A percentile compares a stretch with the other conserved stretches of the same genome.
These are phyloP conservation scores for Picathartes gymnocephalus DNA, from an alignment of 2,113 vertebrate genomes.

Conservation along the genomic window DNA sequence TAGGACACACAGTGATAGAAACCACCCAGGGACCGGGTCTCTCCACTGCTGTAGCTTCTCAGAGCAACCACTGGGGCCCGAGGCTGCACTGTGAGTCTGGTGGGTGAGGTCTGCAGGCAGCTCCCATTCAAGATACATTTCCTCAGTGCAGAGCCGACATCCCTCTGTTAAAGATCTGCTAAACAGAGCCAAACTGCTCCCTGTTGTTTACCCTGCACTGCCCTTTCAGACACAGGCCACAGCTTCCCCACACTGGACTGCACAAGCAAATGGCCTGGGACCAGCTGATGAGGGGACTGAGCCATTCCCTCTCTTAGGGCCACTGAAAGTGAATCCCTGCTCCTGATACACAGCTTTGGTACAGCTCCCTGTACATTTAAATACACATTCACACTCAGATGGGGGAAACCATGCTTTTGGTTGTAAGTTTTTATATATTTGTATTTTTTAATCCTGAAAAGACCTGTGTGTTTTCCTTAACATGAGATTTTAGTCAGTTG, in stretches of 20 bases:
- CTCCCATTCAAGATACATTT: background rate
- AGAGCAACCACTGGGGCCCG: background rate
- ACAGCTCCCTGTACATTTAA: background rate
- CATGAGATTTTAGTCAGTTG: background rate
- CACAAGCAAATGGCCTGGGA: background rate
- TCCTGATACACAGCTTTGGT: background rate
- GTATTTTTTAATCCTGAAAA: constrained; percentile 45
- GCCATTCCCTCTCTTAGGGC: background rate
- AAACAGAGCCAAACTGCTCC: background rate
- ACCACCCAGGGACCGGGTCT: background rate
- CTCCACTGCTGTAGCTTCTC: background rate
- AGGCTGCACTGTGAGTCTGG: background rate
- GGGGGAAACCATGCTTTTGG: background rate
- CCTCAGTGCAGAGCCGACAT: background rate
- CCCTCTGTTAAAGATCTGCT: background rate
- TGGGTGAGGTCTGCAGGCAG: background rate
- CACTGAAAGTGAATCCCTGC: background rate
- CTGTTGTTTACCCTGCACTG: background rate
- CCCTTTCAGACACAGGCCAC: background rate
- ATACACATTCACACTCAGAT: background rate
- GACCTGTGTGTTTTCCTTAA: constrained; percentile 11
- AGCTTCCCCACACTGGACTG: background rate
- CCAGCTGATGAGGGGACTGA: background rate
- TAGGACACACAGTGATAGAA: background rate
- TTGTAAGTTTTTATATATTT: constrained; percentile 37